phyloP scores from a whole-genome alignment of 1,140 invertebrate genomes.

The Bombyx mandarina region DNA sequence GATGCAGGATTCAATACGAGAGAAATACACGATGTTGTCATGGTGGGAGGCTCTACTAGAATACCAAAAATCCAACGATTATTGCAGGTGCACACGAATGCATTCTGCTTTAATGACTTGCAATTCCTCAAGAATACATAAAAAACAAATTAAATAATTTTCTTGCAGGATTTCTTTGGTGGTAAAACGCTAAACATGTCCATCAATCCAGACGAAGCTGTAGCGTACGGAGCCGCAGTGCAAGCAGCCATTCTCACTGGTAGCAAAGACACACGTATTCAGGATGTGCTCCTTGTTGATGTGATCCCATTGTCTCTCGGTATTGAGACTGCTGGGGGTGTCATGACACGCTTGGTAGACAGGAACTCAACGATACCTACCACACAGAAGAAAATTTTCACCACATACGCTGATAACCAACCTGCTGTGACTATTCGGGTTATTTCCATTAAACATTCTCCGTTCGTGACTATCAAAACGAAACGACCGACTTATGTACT shows the following conservation, averaged over 20 bases:
- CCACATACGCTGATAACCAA: slow-evolving; percentile 78
- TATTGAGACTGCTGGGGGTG: slow-evolving; percentile 79
- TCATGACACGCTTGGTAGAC: slow-evolving; percentile 78
- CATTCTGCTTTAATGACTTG: not conserved
- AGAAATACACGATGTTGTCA: slow-evolving; percentile 76
- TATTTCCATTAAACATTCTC: too few relatives aligned
- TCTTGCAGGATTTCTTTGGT: slow-evolving; percentile 73
- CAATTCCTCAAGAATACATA: not conserved
- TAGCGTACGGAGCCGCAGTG: slow-evolving; percentile 80
- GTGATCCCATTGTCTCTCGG: slow-evolving; percentile 80
- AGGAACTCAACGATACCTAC: slow-evolving; percentile 80
- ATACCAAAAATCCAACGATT: slow-evolving; percentile 79
- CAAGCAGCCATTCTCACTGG: slow-evolving; percentile 84
- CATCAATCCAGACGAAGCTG: slow-evolving; percentile 86
- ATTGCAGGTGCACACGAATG: slow-evolving; percentile 45
- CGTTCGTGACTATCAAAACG: too few relatives aligned
- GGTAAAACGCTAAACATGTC: slow-evolving; percentile 79
- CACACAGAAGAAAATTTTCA: slow-evolving; percentile 77
- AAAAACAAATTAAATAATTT: not conserved
- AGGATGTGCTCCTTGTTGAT: slow-evolving; percentile 83
- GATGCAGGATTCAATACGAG: slow-evolving; percentile 84
- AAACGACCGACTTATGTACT: not conserved
- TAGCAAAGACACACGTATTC: slow-evolving; percentile 78
- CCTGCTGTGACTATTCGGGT: slow-evolving; percentile 85
- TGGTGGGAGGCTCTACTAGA: slow-evolving; percentile 77